These are phyloP conservation scores for Gopherus flavomarginatus DNA, from an alignment of 2,113 vertebrate genomes.

Conservation along the genomic window DNA sequence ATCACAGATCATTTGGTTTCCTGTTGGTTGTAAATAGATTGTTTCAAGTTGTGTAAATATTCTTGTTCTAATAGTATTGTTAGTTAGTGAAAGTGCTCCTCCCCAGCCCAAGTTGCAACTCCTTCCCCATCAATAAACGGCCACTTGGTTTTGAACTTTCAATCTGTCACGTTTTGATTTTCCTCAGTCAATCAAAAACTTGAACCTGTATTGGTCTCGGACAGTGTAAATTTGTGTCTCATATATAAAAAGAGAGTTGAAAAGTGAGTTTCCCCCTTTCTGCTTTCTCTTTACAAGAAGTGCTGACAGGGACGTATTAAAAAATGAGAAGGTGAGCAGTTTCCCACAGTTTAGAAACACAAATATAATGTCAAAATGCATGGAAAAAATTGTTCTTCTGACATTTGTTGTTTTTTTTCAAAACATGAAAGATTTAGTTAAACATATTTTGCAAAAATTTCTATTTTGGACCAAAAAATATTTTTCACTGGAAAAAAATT, in stretches of 20 bases:
- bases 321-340: neutral
- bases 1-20: too few relatives aligned
- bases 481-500: neutral
- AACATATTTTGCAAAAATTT: neutral
- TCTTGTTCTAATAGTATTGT: too few relatives aligned
- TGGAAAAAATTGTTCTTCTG: neutral
- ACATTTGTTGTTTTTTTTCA: neutral
- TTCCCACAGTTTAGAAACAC: neutral
- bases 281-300: neutral
- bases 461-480: rapidly evolving
- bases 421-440: neutral
- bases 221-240: neutral
- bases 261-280: neutral
- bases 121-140: too few relatives aligned
- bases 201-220: too few relatives aligned
- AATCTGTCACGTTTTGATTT: too few relatives aligned
- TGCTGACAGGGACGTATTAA: neutral
- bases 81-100: too few relatives aligned
- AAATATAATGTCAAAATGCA: neutral
- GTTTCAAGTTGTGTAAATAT: too few relatives aligned
- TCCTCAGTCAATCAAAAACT: too few relatives aligned
- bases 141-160: too few relatives aligned
- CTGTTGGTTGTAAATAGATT: too few relatives aligned
- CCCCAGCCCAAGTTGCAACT: too few relatives aligned
- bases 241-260: too few relatives aligned